Evolutionary conservation across 2,113 vertebrate genomes (phyloP), one percentile per base, ranked within the genome.

Genomic region (Tragelaphus strepsiceros): DNA sequence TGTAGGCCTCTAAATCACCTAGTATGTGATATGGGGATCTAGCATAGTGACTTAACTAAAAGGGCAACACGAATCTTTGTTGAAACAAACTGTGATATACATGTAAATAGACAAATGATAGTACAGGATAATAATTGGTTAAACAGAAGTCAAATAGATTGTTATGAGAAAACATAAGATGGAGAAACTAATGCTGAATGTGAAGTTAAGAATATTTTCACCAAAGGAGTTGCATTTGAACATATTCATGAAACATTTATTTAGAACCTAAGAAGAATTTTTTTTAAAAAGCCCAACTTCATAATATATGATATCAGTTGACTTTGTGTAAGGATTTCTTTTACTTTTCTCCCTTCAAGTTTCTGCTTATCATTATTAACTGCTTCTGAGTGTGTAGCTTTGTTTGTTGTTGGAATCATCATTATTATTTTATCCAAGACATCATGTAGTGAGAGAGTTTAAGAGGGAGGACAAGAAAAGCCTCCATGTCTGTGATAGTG

Each of bases 301-400:
- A 19, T 56, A 87, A 74, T 71, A 80, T 85, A 91, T 64, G 78
- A 67, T 61, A 53, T 62, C 10, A 59, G n/a, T 51, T 81, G 85
- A 78, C 22, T 95, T 53, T 54, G n/a, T 67, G 30, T 74, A 16
- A 22, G 22, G 1, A 67, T 92, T 95, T 87, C 7, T 74, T 90
- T 97, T 80, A 22, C 35, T 88, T 96, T 94, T 84, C 53, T 88
- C 30, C 16, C 59, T 90, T 88, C 7, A 54, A 24, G 10, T 77
- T 91, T 58, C 54, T 96, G 54, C 85, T 86, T 85, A 86, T 77
- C 26, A 83, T 95, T 78, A 71, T 88, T 86, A 95, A 91, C 83
- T 59, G 22, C 28, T 90, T 54, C 83, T 61, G 46, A 87, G 35
- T 78, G 28, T 58, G 15, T 26, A 78, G 15, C 56, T 82, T 95